Conservation (phyloP, 2,113 vertebrate genomes). For the Muntiacus reevesi region DNA sequence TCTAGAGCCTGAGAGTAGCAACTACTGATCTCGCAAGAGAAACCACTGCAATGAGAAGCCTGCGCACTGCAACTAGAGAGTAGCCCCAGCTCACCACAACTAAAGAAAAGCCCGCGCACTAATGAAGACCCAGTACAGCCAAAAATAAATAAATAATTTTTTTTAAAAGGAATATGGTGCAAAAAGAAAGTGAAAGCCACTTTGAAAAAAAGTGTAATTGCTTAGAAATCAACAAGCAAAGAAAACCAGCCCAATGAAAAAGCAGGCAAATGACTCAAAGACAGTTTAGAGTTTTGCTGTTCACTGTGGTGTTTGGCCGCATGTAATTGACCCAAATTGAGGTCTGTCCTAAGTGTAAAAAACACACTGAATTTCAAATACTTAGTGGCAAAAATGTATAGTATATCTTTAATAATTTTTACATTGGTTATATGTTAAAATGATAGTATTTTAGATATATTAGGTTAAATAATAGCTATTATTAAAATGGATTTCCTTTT, state of each 20-base stretch:
- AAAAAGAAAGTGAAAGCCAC: background rate
- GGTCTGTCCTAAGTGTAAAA: background rate
- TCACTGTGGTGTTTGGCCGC: background rate
- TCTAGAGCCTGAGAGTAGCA: background rate
- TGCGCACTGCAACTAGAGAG: background rate
- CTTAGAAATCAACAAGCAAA: background rate
- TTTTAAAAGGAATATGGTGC: background rate
- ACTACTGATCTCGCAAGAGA: background rate
- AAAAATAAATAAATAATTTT: fast-evolving
- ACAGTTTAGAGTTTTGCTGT: background rate
- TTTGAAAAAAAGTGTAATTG: background rate
- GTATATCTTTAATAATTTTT: background rate
- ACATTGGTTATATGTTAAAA: background rate
- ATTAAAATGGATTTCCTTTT: background rate
- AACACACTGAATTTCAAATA: background rate
- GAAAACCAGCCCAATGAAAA: background rate
- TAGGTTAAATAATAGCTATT: background rate
- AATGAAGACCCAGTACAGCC: fast-evolving
- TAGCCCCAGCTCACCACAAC: fast-evolving
- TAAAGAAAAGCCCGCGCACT: fast-evolving
- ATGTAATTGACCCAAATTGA: background rate
- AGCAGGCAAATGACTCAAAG: background rate
- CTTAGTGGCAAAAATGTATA: background rate
- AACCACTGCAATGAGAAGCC: fast-evolving
- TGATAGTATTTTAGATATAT: background rate